Base-by-base conservation (phyloP, 2,113 vertebrate species). In the Tetrax tetrax region DNA sequence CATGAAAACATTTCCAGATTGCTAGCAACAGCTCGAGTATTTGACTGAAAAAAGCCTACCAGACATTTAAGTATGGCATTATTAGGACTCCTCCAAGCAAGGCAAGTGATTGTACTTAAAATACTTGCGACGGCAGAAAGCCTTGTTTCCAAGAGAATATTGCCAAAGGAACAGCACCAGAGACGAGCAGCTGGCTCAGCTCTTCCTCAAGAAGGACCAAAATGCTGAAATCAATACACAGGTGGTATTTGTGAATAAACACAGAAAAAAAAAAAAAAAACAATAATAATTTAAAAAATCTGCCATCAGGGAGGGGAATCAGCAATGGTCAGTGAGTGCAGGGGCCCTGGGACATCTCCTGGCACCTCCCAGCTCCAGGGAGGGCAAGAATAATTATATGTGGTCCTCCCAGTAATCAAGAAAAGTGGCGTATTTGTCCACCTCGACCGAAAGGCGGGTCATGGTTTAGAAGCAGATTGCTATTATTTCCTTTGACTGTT, bases 401-500 rank as follows among this genome's bases (percentile, higher is more conserved):
- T 66, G 65, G 53, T 45, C 69, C 86, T 80, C 14, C 10, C 53
- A 72, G 79, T 2, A 25, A 82, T 6, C 35, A 79, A 75, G 56
- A 17, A 18, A 84, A 95, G 48, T 16, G 38, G 38, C 8, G 6
- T 25, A 79, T 89, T 91, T 89, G 89, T 72, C 81, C 53, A 81
- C 61, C 61, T 16, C 1, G 12, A 48, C 7, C 57, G 51, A 75
- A 56, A 89, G 65, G 60, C 4, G 2, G 79, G 48, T 83, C 45
- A 80, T 3, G 18, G 54, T 77, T 78, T 48, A 61, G 69, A 79
- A 45, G 61, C 53, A 82, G 56, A 23, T 0, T 6, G 75, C 29
- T 69, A 37, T 83, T 88, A 83, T 96, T 94, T 92, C 86, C 86
- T 91, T 60, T 17, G 50, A 57, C 56, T 43, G 69, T 78, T 92